These are phyloP conservation scores for Piscicola geometra DNA, from an alignment of 2,888 invertebrate genomes.

Conservation along the genomic window DNA sequence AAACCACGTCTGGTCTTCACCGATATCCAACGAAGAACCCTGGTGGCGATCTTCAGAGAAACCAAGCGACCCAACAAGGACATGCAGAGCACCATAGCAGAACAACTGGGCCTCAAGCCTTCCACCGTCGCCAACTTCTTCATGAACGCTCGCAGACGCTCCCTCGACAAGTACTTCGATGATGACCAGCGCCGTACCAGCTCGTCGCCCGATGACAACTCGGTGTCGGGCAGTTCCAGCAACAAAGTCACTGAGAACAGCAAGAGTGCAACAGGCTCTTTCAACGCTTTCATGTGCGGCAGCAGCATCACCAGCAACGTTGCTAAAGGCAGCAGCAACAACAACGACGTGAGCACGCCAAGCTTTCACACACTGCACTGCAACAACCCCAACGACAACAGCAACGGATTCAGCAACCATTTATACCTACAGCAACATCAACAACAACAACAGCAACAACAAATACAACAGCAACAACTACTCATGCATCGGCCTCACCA, in stretches of 20 bases:
- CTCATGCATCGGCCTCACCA: constrained; percentile 14
- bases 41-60: constrained; percentile 99
- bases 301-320: constrained; percentile 1
- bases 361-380: background rate
- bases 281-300: background rate
- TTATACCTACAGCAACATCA: constrained; percentile 11
- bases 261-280: background rate
- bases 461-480: constrained; percentile 1
- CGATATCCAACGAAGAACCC: constrained; percentile 97
- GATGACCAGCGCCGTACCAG: constrained; percentile 28
- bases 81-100: constrained; percentile 98
- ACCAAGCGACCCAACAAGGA: constrained; percentile 98
- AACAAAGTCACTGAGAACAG: background rate
- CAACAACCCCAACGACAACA: constrained; percentile 13
- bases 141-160: constrained; percentile 93
- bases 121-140: constrained; percentile 99
- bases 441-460: constrained; percentile 24
- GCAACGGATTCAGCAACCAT: background rate
- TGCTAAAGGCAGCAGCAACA: background rate
- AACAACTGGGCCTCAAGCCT: constrained; percentile 90
- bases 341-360: constrained; percentile 1
- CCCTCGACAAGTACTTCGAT: constrained; percentile 69
- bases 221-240: background rate
- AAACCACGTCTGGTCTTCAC: constrained; percentile 99
- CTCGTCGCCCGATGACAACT: constrained; percentile 6